A percentile compares a stretch with the other conserved stretches of the same genome.
Evolutionary conservation across 2,113 vertebrate species (phyloP).

Genomic region (Parotia lawesii): DNA sequence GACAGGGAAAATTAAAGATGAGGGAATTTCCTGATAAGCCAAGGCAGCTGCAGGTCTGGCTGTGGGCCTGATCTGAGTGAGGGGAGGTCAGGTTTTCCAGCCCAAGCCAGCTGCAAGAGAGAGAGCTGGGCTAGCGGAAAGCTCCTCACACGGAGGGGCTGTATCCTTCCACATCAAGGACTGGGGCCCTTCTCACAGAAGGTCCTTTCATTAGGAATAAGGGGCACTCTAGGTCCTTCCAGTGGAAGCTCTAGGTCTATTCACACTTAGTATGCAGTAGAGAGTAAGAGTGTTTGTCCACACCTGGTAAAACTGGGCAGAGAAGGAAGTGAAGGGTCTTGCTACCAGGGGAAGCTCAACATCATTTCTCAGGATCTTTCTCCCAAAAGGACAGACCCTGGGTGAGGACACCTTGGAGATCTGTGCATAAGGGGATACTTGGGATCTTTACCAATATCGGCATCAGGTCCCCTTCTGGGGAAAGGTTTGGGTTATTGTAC

Average conservation of each 20-base stretch:
- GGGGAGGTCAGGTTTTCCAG: neutral
- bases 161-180: neutral
- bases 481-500: neutral
- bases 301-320: neutral
- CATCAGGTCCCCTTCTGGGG: neutral
- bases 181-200: neutral
- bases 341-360: neutral
- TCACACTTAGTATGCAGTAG: neutral
- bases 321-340: neutral
- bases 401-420: neutral
- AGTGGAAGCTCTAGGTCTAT: neutral
- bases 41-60: neutral
- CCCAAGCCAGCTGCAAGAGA: neutral
- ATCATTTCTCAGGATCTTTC: neutral
- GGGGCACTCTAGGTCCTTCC: neutral
- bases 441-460: neutral
- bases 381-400: neutral
- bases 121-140: neutral
- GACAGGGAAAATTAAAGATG: conserved; percentile 51
- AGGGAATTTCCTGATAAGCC: conserved; percentile 45
- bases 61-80: conserved; percentile 2
- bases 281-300: neutral
- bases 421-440: neutral
- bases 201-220: neutral
- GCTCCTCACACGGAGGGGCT: rapidly evolving